phyloP scores from a whole-genome alignment of 2,888 invertebrate genomes.

The Perizoma flavofasciatum region DNA sequence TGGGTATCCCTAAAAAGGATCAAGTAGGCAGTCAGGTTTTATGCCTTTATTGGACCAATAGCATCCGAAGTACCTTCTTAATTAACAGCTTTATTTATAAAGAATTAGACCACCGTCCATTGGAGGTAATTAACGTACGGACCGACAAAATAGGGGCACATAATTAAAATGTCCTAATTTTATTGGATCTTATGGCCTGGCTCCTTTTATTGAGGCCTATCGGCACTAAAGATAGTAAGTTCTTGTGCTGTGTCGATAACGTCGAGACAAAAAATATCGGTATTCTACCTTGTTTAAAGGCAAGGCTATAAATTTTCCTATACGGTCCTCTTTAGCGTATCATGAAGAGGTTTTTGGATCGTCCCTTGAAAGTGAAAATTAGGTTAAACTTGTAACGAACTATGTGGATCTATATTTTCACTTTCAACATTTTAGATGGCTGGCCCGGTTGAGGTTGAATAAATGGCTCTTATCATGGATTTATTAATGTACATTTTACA shows the following conservation, averaged over 20 bases:
- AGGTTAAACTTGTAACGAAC: slow-evolving; percentile 12
- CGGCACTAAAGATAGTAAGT: slow-evolving; percentile 60
- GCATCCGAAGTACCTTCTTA: slow-evolving; percentile 65
- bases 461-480: background rate
- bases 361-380: slow-evolving; percentile 21
- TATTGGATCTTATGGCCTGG: slow-evolving; percentile 61
- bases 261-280: slow-evolving; percentile 32
- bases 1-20: slow-evolving; percentile 47
- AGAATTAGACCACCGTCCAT: slow-evolving; percentile 75
- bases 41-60: slow-evolving; percentile 73
- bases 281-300: slow-evolving; percentile 15
- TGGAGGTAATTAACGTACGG: slow-evolving; percentile 57
- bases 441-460: background rate
- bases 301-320: slow-evolving; percentile 11
- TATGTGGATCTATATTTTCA: slow-evolving; percentile 24
- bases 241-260: slow-evolving; percentile 30
- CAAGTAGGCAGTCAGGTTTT: slow-evolving; percentile 76
- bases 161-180: slow-evolving; percentile 83
- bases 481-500: background rate
- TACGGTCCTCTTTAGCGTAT: background rate
- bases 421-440: slow-evolving; percentile 16
- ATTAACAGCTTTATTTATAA: slow-evolving; percentile 81
- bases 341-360: no score
- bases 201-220: slow-evolving; percentile 62
- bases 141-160: slow-evolving; percentile 78